Evolutionary conservation across 2,797 vertebrate genomes (phyloP).

Genomic region (Rhinogobio ventralis): DNA sequence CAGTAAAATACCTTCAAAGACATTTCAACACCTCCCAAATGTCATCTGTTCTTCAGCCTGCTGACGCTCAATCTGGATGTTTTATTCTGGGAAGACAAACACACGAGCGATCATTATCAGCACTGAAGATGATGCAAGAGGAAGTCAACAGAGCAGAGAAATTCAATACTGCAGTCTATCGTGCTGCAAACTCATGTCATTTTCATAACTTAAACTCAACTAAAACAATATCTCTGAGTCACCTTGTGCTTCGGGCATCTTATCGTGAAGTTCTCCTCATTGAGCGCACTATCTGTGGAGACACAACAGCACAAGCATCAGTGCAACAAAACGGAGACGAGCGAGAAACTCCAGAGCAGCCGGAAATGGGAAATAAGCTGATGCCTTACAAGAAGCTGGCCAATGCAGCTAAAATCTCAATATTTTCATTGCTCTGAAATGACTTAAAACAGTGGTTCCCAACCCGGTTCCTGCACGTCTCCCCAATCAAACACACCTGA

Average conservation of each 20-base stretch:
- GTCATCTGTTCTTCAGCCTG: constrained; percentile 74
- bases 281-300: constrained; percentile 73
- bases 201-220: not conserved
- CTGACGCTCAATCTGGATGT: constrained; percentile 55
- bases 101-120: not conserved
- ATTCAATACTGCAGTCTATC: not conserved
- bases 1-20: constrained; percentile 29
- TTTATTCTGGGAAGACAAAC: constrained; percentile 70
- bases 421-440: not conserved
- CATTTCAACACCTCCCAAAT: constrained; percentile 10
- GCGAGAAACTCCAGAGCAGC: not conserved
- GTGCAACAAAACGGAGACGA: not conserved
- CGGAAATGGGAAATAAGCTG: not conserved
- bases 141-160: not conserved
- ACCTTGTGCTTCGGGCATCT: constrained; percentile 81
- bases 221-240: not conserved
- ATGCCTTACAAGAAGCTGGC: not conserved
- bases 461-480: not conserved
- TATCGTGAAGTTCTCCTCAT: constrained; percentile 81
- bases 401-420: not conserved
- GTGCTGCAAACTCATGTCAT: not conserved
- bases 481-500: not conserved
- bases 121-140: not conserved
- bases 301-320: not conserved
- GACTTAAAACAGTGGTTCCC: not conserved